Conservation (phyloP, 2,797 vertebrate species). For the Peromyscus nudipes region DNA sequence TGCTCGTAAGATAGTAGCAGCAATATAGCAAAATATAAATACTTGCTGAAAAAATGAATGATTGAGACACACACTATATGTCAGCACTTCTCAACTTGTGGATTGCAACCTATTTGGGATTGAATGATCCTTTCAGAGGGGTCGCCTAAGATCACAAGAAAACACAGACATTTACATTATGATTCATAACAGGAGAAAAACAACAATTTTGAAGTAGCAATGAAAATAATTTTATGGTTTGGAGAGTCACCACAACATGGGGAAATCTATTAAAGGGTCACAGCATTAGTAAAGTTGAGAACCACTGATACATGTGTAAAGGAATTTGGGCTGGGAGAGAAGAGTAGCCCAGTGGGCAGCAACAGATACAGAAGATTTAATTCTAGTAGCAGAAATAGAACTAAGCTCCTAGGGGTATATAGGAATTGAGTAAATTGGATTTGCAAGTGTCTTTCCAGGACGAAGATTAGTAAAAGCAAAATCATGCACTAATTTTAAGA, state of each 20-base stretch:
- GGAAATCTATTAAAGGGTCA: not conserved
- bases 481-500: not conserved
- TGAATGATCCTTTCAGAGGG: not conserved
- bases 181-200: not conserved
- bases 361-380: not conserved
- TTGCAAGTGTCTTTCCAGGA: not conserved
- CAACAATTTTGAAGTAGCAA: not conserved
- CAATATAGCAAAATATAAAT: conserved; percentile 1
- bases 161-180: not conserved
- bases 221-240: not conserved
- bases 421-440: not conserved
- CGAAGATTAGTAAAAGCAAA: not conserved
- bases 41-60: not conserved
- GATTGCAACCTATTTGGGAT: not conserved
- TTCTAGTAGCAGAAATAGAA: not conserved
- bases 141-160: not conserved
- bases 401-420: not conserved
- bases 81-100: not conserved
- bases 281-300: not conserved
- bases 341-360: not conserved
- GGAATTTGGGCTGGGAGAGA: not conserved
- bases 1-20: not conserved
- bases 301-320: not conserved
- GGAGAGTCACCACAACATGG: not conserved
- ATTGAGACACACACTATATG: not conserved